These are phyloP conservation scores for Coryphaenoides rupestris DNA, from an alignment of 2,113 vertebrate genomes.

Conservation along the genomic window DNA sequence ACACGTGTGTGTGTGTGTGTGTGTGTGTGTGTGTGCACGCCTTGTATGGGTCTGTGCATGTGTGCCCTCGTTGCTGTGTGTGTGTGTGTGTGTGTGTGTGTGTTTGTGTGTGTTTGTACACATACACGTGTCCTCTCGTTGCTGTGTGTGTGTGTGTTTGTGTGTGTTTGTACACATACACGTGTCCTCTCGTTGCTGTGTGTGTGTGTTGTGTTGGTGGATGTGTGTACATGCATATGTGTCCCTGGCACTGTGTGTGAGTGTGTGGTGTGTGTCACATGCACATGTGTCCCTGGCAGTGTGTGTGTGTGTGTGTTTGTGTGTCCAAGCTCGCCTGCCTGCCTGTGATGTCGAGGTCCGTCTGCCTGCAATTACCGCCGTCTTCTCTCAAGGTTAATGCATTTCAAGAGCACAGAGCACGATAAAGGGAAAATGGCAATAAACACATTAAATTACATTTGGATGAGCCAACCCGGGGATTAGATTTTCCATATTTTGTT, in stretches of 20 bases:
- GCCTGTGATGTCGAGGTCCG: conserved; percentile 36
- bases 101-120: conserved; percentile 28
- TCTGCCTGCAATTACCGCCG: conserved; percentile 59
- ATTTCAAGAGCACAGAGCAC: conserved; percentile 46
- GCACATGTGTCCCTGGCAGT: too few relatives aligned
- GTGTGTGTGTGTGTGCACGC: conserved; percentile 8
- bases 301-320: conserved; percentile 41
- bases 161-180: too few relatives aligned
- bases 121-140: too few relatives aligned
- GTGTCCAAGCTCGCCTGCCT: conserved; percentile 29
- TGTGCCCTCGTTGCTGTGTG: not conserved
- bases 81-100: conserved; percentile 31
- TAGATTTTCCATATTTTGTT: conserved; percentile 28
- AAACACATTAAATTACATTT: conserved; percentile 48
- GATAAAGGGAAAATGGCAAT: conserved; percentile 57
- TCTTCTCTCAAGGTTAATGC: conserved; percentile 59
- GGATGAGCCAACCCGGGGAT: conserved; percentile 38
- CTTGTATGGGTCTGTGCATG: not conserved
- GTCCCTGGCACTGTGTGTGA: conserved; percentile 19
- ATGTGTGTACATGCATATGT: conserved; percentile 1
- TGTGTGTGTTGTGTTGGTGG: conserved; percentile 16
- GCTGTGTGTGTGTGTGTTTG: conserved; percentile 6
- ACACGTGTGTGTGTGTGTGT: conserved; percentile 1
- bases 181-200: too few relatives aligned
- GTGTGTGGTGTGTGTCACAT: conserved; percentile 36